Conservation (phyloP, 2,888 invertebrate genomes). For the Drosophila ustulata region DNA sequence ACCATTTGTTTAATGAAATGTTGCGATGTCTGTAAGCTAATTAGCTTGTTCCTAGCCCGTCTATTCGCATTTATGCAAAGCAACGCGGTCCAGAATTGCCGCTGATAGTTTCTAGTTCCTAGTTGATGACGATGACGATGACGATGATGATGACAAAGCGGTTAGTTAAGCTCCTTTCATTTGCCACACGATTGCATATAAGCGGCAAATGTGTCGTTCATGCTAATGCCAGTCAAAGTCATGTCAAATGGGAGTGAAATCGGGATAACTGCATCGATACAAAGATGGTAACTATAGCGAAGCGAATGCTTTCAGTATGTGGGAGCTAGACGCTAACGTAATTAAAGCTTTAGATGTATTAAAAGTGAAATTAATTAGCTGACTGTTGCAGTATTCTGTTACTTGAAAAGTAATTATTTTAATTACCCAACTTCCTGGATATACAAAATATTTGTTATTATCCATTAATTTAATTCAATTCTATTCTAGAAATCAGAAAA, state of each 20-base stretch:
- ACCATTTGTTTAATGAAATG: constrained; percentile 79
- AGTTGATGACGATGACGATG: neutral
- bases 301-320: no score
- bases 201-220: constrained; percentile 17
- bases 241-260: constrained; percentile 6
- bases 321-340: no score
- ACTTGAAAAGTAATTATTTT: no score
- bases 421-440: no score
- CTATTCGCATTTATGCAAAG: constrained; percentile 41
- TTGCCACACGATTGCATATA: constrained; percentile 39
- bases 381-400: no score
- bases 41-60: constrained; percentile 58
- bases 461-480: no score
- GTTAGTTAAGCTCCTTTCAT: constrained; percentile 41
- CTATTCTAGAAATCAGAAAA: no score
- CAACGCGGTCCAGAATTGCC: constrained; percentile 5
- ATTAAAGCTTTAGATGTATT: no score
- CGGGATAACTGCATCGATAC: neutral
- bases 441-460: no score
- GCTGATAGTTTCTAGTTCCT: constrained; percentile 18
- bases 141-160: constrained; percentile 26
- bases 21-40: constrained; percentile 70
- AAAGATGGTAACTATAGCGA: no score
- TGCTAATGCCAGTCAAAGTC: neutral
- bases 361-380: no score